A percentile compares a stretch with the other conserved stretches of the same genome.
These are phyloP conservation scores for Leptura quadrifasciata DNA, from an alignment of 2,888 invertebrate genomes.

Conservation along the genomic window DNA sequence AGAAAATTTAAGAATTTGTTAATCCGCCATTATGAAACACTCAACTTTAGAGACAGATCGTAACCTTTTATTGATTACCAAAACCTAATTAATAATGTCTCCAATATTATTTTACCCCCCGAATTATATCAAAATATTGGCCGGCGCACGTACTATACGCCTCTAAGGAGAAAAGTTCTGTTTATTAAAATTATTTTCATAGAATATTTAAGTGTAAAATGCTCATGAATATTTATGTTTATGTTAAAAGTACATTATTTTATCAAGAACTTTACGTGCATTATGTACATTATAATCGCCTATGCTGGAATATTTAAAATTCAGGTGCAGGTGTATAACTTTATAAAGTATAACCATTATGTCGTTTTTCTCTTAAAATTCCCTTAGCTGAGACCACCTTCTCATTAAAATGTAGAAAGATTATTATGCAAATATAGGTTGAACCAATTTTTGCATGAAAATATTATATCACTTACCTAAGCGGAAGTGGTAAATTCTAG, in stretches of 20 bases:
- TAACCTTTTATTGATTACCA: too few species aligned
- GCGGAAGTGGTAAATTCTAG: too few species aligned
- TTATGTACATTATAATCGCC: not conserved
- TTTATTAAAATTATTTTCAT: not conserved
- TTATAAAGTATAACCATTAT: constrained; percentile 3
- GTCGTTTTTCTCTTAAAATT: not conserved
- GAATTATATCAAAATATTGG: too few species aligned
- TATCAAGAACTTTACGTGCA: not conserved
- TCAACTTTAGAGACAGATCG: too few species aligned
- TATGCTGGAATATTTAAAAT: not conserved
- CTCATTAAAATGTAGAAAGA: not conserved
- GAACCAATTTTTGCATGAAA: too few species aligned
- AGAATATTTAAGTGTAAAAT: not conserved
- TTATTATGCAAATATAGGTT: not conserved
- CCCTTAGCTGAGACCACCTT: not conserved
- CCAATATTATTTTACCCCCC: too few species aligned
- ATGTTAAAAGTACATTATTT: constrained; percentile 7
- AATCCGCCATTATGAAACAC: too few species aligned
- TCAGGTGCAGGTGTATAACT: not conserved
- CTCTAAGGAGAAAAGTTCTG: not conserved
- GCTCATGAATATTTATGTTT: not conserved
- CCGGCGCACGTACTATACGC: too few species aligned
- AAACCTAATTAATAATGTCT: too few species aligned
- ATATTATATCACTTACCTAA: too few species aligned
- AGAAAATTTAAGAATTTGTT: too few species aligned